These are phyloP conservation scores for Hormaphis cornu DNA, from an alignment of 1,140 invertebrate genomes.

Conservation along the genomic window DNA sequence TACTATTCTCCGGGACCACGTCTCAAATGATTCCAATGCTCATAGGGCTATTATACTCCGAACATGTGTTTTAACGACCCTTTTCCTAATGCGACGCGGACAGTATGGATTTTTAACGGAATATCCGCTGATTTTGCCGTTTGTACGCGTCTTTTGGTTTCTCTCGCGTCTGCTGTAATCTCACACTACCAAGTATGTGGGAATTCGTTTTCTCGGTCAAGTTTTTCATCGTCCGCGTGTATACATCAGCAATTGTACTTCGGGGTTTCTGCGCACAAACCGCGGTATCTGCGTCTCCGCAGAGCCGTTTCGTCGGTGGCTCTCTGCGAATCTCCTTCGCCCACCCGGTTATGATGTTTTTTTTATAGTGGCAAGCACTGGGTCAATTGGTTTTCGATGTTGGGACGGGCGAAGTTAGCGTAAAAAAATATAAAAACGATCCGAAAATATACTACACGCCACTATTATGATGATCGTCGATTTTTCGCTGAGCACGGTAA, in stretches of 20 bases:
- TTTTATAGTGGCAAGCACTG: no score
- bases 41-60: constrained; percentile 34
- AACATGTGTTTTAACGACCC: neutral
- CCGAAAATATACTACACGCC: no score
- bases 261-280: neutral
- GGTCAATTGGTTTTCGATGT: no score
- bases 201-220: neutral
- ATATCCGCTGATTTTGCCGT: neutral
- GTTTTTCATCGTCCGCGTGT: neutral
- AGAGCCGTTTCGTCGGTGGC: neutral
- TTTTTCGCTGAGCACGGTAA: no score
- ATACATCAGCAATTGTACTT: neutral
- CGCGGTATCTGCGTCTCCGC: constrained; percentile 1
- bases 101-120: constrained; percentile 9
- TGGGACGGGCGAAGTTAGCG: no score
- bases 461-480: no score
- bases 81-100: neutral
- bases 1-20: constrained; percentile 28
- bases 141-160: constrained; percentile 1
- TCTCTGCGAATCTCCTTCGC: neutral
- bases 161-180: neutral
- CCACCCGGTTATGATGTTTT: neutral
- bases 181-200: neutral
- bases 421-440: no score
- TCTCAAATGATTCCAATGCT: constrained; percentile 39